Percentiles rank a stretch among this genome's conserved stretches.
phyloP scores from a whole-genome alignment of 2,113 vertebrate species.

The Paradisaea rubra region DNA sequence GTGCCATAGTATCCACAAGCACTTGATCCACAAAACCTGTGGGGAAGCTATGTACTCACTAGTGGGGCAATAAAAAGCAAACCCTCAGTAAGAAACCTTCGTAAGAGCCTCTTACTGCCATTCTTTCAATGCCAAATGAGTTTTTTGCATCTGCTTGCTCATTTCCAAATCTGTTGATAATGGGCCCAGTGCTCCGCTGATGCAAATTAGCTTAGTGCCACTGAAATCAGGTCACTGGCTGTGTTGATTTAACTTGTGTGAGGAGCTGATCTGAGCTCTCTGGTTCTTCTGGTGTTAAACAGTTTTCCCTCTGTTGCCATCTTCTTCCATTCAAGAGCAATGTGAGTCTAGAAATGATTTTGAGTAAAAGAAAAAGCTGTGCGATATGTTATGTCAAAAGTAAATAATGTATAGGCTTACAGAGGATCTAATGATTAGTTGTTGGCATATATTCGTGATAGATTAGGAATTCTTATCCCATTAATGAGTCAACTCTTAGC shows the following conservation, averaged over 20 bases:
- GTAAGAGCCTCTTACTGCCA: not conserved
- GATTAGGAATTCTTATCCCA: conserved; percentile 21
- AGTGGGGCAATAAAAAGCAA: not conserved
- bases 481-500: conserved; percentile 45
- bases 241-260: not conserved
- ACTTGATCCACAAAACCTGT: not conserved
- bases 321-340: not conserved
- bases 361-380: not conserved
- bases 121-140: not conserved
- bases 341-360: not conserved
- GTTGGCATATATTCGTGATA: conserved; percentile 38
- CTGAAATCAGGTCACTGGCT: not conserved
- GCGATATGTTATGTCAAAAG: not conserved
- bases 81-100: not conserved
- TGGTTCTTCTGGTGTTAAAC: not conserved
- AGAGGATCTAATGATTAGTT: conserved; percentile 22
- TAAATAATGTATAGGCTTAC: conserved; percentile 24
- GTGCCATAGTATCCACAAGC: not conserved
- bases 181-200: not conserved
- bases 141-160: not conserved
- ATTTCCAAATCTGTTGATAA: not conserved
- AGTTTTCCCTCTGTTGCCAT: not conserved
- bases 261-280: not conserved
- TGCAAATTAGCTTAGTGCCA: not conserved
- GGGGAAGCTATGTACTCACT: not conserved